A percentile compares a stretch with the other conserved stretches of the same genome.
Conservation (phyloP, 2,797 vertebrate species). For the Lepidocolaptes lacrymiger region DNA sequence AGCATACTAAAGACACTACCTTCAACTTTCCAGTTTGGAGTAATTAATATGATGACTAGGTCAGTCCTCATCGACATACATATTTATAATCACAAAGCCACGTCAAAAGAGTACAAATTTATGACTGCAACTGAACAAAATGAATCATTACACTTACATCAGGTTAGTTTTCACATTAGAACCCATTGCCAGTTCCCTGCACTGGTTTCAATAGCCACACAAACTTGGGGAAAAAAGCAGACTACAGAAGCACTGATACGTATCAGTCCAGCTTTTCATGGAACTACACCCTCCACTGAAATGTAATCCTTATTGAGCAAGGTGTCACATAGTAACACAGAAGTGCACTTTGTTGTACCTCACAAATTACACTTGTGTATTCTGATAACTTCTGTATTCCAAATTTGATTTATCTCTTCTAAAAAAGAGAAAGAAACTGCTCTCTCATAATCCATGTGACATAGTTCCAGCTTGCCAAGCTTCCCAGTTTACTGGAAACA, state of each 20-base stretch:
- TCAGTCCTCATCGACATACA: background rate
- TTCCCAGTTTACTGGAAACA: background rate
- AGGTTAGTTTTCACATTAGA: background rate
- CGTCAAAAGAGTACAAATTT: background rate
- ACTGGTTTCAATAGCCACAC: background rate
- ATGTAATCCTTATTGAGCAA: background rate
- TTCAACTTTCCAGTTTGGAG: background rate
- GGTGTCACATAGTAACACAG: accelerated
- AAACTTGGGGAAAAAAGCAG: background rate
- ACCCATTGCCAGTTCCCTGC: background rate
- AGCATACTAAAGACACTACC: background rate
- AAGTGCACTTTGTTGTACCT: background rate
- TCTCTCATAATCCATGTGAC: background rate
- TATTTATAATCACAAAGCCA: background rate
- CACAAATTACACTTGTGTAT: background rate
- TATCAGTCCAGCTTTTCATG: background rate
- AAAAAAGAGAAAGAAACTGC: background rate
- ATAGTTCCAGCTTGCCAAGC: background rate
- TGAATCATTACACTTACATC: background rate
- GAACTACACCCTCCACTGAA: background rate
- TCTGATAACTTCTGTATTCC: background rate
- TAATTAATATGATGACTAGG: background rate
- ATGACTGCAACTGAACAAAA: background rate
- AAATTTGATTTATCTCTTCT: background rate
- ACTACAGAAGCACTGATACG: background rate